A percentile compares a stretch with the other conserved stretches of the same genome.
Conservation (phyloP, 2,113 vertebrate genomes). For the Tragelaphus imberbis region DNA sequence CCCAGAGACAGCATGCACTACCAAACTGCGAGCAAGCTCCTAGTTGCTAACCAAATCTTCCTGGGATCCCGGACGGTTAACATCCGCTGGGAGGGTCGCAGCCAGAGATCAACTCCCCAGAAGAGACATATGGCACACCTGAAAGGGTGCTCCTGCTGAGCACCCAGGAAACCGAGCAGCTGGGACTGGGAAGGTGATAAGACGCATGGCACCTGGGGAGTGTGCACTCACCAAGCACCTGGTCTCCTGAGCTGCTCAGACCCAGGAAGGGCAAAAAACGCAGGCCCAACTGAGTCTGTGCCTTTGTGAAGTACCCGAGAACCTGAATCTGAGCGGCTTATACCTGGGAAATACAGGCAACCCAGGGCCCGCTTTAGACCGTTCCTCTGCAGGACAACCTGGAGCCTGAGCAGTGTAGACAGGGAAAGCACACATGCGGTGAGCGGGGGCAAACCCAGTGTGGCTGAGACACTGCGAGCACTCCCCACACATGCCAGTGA, state of each 20-base stretch:
- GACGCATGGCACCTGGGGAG: accelerated
- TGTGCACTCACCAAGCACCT: neutral
- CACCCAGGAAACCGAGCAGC: neutral
- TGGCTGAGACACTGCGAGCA: neutral
- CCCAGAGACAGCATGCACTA: neutral
- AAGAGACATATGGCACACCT: neutral
- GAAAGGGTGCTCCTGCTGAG: accelerated
- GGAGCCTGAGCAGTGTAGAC: neutral
- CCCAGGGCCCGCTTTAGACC: neutral
- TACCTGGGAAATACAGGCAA: neutral
- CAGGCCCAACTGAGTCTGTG: neutral
- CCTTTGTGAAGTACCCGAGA: neutral
- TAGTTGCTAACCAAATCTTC: neutral
- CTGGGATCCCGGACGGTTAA: neutral
- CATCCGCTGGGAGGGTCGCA: neutral
- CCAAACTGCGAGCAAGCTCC: neutral
- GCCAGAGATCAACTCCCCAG: neutral
- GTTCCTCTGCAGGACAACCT: neutral
- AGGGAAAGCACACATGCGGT: neutral
- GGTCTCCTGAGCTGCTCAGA: neutral
- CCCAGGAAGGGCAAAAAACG: neutral
- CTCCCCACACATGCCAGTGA: neutral
- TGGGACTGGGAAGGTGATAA: neutral
- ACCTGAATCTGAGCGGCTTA: neutral
- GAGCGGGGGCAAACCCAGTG: neutral